Conservation (phyloP, 2,888 invertebrate species). For the Tenthredo livida region DNA sequence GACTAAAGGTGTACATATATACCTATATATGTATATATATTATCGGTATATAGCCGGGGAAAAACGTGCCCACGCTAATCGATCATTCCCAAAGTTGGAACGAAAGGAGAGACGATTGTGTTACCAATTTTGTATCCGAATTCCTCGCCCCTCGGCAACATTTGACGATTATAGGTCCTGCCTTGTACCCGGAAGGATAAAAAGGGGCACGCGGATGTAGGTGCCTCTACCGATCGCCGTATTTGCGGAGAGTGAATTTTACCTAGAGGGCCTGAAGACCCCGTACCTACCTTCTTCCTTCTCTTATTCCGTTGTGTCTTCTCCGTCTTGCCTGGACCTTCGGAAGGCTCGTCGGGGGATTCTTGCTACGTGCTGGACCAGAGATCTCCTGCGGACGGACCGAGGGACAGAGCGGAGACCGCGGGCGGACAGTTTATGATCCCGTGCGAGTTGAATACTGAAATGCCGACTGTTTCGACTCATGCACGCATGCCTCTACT, state of each 20-base stretch:
- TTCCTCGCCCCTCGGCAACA: neutral
- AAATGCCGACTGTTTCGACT: constrained; percentile 67
- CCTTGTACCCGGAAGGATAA: neutral
- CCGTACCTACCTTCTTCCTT: neutral
- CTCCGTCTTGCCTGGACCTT: neutral
- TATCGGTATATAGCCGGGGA: neutral
- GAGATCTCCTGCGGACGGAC: constrained; percentile 20
- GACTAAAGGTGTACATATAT: neutral
- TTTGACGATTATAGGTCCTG: neutral
- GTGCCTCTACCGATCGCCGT: neutral
- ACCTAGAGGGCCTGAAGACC: constrained; percentile 12
- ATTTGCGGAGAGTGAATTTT: constrained; percentile 7
- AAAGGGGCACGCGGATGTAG: neutral
- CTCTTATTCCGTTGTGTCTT: neutral
- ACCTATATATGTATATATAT: neutral
- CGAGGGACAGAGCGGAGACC: constrained; percentile 60
- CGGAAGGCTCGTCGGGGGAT: neutral
- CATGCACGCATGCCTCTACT: constrained; percentile 17
- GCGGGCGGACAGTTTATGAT: constrained; percentile 74
- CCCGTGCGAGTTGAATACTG: constrained; percentile 73
- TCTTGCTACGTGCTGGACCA: constrained; percentile 35
- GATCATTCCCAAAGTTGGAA: constrained; percentile 35
- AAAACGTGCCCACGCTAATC: constrained; percentile 27
- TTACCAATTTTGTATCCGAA: neutral
- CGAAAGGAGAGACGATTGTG: neutral